A percentile compares a stretch with the other conserved stretches of the same genome.
Evolutionary conservation across 2,888 invertebrate genomes (phyloP).

Genomic region (Hartigia nigra): DNA sequence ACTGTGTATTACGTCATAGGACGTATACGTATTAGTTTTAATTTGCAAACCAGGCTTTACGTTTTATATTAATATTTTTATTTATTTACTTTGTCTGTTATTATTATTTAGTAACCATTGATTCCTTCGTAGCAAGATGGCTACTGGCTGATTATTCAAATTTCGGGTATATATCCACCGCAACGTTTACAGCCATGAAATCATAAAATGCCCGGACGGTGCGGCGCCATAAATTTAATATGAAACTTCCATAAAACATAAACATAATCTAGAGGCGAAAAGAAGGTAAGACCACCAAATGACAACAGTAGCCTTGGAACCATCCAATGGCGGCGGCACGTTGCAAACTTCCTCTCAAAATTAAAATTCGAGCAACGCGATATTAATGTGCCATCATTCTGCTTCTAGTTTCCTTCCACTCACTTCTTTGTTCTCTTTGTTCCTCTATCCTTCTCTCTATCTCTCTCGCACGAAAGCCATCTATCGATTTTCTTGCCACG

Average conservation of each 20-base stretch:
- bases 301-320: slow-evolving; percentile 37
- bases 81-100: not conserved
- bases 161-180: slow-evolving; percentile 48
- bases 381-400: slow-evolving; percentile 32
- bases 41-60: rapidly evolving
- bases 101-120: not conserved
- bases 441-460: not conserved
- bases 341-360: slow-evolving; percentile 43
- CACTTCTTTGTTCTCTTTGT: not conserved
- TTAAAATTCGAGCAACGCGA: slow-evolving; percentile 40
- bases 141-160: slow-evolving; percentile 35
- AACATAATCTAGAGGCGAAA: slow-evolving; percentile 40
- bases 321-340: slow-evolving; percentile 2
- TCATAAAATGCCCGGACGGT: slow-evolving; percentile 48
- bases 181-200: slow-evolving; percentile 46
- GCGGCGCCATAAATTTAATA: slow-evolving; percentile 58
- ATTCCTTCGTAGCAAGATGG: not conserved
- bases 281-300: slow-evolving; percentile 36
- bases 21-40: no score
- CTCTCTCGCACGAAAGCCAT: not conserved
- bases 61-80: not conserved
- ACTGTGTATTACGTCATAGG: not conserved
- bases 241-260: slow-evolving; percentile 57
- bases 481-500: not conserved
- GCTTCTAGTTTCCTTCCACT: not conserved